Conservation (phyloP, 1,140 invertebrate species). For the Cherax quadricarinatus region DNA sequence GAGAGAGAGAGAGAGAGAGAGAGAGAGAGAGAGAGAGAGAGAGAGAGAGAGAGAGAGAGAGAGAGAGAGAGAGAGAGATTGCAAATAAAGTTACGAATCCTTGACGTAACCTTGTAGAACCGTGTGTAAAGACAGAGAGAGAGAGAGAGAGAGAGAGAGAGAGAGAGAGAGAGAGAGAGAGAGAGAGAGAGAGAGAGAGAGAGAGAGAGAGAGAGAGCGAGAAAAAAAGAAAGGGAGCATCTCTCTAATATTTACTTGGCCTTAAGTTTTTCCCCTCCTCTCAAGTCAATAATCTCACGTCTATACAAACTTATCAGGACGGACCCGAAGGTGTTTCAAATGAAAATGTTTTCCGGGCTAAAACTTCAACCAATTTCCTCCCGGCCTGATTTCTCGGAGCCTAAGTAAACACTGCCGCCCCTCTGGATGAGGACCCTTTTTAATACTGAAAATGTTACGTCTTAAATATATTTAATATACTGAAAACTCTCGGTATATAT, state of each 20-base stretch:
- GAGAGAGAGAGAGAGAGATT: too few relatives aligned
- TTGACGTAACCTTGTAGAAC: too few relatives aligned
- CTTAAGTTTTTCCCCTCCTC: background rate
- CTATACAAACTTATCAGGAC: background rate
- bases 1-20: too few relatives aligned
- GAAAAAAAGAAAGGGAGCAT: background rate
- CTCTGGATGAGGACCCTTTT: background rate
- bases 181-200: constrained; percentile 11
- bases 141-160: background rate
- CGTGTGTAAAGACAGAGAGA: too few relatives aligned
- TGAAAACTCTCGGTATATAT: too few relatives aligned
- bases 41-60: too few relatives aligned
- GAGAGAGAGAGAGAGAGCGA: constrained; percentile 23
- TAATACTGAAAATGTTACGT: background rate
- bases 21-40: too few relatives aligned
- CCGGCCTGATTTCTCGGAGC: background rate
- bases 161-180: background rate
- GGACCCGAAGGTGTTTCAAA: background rate
- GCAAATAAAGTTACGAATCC: too few relatives aligned
- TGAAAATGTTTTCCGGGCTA: background rate
- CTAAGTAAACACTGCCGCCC: background rate
- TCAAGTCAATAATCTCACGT: background rate
- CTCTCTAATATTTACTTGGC: background rate
- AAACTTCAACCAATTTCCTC: constrained; percentile 1
- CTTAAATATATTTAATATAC: background rate